Percentiles rank a stretch among this genome's conserved stretches.
These are phyloP conservation scores for Perizoma affinitatum DNA, from an alignment of 2,888 invertebrate genomes.

Conservation along the genomic window DNA sequence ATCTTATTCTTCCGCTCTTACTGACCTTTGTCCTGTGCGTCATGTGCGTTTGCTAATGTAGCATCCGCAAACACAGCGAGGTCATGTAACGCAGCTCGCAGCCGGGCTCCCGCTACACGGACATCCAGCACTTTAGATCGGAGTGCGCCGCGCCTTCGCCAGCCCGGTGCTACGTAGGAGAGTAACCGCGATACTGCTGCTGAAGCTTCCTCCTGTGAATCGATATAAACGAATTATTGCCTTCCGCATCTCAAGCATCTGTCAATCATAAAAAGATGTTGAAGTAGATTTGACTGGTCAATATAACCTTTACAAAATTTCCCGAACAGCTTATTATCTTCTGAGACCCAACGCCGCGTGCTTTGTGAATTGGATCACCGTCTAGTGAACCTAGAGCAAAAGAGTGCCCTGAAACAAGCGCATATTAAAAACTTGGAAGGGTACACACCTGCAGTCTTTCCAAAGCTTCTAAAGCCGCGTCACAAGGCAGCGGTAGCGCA, in stretches of 20 bases:
- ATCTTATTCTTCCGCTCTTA: not conserved
- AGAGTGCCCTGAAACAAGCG: not conserved
- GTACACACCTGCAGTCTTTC: slow-evolving; percentile 82
- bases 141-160: slow-evolving; percentile 92
- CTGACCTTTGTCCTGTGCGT: slow-evolving; percentile 91
- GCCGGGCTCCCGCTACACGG: slow-evolving; percentile 89
- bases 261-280: too few species aligned
- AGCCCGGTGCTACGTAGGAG: slow-evolving; percentile 91
- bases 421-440: not conserved
- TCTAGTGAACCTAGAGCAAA: too few species aligned
- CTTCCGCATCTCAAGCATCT: too few species aligned
- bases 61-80: slow-evolving; percentile 95
- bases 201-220: slow-evolving; percentile 87
- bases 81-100: slow-evolving; percentile 93
- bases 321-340: too few species aligned
- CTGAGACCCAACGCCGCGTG: too few species aligned
- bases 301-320: too few species aligned
- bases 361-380: too few species aligned
- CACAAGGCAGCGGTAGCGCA: slow-evolving; percentile 76
- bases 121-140: slow-evolving; percentile 92
- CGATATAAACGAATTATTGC: not conserved
- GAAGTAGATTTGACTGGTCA: too few species aligned
- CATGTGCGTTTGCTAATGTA: slow-evolving; percentile 92
- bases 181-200: slow-evolving; percentile 89
- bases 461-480: slow-evolving; percentile 77